phyloP scores from a whole-genome alignment of 1,140 invertebrate genomes.

The Pseudoatta argentina region DNA sequence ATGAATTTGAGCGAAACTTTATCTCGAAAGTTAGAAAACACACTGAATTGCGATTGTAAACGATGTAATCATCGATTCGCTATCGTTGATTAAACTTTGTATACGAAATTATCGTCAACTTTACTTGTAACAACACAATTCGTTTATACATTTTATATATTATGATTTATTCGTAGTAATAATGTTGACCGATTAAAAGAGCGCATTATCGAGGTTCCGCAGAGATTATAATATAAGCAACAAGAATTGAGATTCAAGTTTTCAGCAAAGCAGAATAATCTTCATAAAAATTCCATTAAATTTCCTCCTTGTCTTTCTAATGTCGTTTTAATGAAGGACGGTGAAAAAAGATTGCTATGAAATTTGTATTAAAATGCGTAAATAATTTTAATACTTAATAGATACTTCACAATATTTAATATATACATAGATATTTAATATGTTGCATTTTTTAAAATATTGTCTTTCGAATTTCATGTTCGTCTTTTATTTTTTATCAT shows the following conservation, averaged over 20 bases:
- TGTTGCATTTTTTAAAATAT: not conserved
- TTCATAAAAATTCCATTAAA: conserved; percentile 33
- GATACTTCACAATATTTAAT: not conserved
- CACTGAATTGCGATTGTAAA: not conserved
- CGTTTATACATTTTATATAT: not conserved
- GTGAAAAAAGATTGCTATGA: not conserved
- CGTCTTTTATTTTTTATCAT: no score
- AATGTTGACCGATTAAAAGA: not conserved
- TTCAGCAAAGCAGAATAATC: not conserved
- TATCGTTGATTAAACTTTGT: not conserved
- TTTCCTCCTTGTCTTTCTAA: conserved; percentile 1
- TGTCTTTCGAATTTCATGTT: not conserved
- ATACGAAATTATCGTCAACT: not conserved
- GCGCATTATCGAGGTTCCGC: not conserved
- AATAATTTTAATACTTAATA: conserved; percentile 3
- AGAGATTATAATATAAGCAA: not conserved
- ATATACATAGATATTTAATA: not conserved
- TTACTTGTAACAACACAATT: conserved; percentile 3
- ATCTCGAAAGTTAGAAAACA: conserved; percentile 3
- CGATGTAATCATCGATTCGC: not conserved
- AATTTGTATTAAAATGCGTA: not conserved
- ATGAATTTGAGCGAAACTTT: not conserved
- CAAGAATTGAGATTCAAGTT: conserved; percentile 1
- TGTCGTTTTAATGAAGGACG: not conserved
- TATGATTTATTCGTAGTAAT: not conserved